Evolutionary conservation across 2,888 invertebrate genomes (phyloP), one percentile per base, ranked within the genome.

Genomic region (Cancer borealis): DNA sequence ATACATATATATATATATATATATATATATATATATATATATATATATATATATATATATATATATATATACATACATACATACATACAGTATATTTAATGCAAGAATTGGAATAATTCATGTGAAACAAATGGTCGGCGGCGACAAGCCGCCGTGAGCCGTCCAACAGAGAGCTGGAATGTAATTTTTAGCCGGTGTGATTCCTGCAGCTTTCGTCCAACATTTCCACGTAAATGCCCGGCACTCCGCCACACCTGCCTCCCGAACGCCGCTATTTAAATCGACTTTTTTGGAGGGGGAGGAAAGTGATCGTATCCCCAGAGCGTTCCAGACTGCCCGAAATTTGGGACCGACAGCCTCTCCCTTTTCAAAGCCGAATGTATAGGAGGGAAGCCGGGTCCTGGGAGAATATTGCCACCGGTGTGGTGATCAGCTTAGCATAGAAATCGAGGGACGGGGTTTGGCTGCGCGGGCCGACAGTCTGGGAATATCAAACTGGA

Each of bases 401-500:
- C 92, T 49, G 92, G 66, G 47, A 49, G 88, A 73, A 84, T 91
- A 91, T 87, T 87, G 91, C 79, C 26, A 47, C 46, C 87, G 54
- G 39, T 73, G n/a, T 39, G 94, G 94, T 92, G 92, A 94, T 94
- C 92, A 92, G 89, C 60, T 94, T 92, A 92, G 94, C 94, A 94
- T 94, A 92, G 94, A 54, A 94, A 94, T 89, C 49, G 92, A 79
- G 12, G 94, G n/a, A 84, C 92, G 66, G 21, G 91, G 66, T 91
- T 66, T 91, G 73, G 66, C 91, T 45, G 45, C 66, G 30, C 91
- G 79, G 26, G 79, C 79, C 79, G 79, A 26, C 79, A 14, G 73
- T 91, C 66, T 91, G 73, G 66, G 79, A 91, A 91, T 39, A 90
- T 49, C 91, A 91, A 73, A 91, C 91, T 14, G 45, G 17, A 66